Conservation (phyloP, 2,797 vertebrate genomes). For the Chromis chromis region DNA sequence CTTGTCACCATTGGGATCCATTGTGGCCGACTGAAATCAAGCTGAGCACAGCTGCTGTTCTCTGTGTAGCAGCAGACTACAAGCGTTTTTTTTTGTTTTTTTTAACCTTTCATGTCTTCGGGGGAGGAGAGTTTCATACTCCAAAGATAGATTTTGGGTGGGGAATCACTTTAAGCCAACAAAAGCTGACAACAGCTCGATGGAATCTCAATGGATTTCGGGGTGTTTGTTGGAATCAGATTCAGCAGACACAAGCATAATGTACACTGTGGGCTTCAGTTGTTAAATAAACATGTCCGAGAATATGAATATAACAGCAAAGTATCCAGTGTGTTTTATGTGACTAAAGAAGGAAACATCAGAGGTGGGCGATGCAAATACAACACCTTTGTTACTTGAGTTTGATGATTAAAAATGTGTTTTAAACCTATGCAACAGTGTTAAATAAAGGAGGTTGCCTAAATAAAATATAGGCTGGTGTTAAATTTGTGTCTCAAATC, state of each 20-base stretch:
- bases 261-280: neutral
- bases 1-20: conserved; percentile 8
- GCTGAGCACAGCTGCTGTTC: conserved; percentile 38
- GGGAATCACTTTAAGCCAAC: conserved; percentile 6
- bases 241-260: neutral
- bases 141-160: conserved; percentile 14
- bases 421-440: neutral
- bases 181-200: neutral
- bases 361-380: neutral
- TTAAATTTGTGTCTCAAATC: no score
- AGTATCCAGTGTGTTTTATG: neutral
- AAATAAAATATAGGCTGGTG: no score
- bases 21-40: conserved; percentile 23
- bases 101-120: conserved; percentile 19
- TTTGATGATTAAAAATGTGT: no score
- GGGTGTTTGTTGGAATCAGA: neutral
- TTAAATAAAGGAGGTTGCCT: no score
- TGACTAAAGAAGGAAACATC: neutral
- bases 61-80: neutral
- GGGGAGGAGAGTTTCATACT: neutral
- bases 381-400: no score
- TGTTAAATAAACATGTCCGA: neutral
- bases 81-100: no score
- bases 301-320: neutral
- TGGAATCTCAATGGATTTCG: neutral